Conservation (phyloP, 2,113 vertebrate species). For the Urocitellus parryii region DNA sequence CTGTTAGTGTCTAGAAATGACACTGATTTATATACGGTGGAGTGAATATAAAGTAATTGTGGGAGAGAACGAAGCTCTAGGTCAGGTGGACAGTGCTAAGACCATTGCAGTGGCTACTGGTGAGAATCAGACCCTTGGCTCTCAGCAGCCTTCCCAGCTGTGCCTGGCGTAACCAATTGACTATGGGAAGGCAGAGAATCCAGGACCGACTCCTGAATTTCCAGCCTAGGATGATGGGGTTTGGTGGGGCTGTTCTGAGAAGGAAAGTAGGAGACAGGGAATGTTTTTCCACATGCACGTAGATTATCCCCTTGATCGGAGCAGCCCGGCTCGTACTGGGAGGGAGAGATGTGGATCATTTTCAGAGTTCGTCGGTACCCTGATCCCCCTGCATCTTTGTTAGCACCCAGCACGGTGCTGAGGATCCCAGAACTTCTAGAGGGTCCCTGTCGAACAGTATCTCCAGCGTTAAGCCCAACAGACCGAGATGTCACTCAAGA, state of each 20-base stretch:
- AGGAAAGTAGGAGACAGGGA: not conserved
- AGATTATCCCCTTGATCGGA: not conserved
- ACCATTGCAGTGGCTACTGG: not conserved
- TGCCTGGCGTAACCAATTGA: not conserved
- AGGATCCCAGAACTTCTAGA: not conserved
- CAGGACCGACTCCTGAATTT: not conserved
- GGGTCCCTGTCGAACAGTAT: not conserved
- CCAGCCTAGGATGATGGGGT: not conserved
- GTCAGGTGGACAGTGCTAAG: not conserved
- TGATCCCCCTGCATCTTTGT: not conserved
- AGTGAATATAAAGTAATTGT: not conserved
- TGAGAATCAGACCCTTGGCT: not conserved
- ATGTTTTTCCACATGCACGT: not conserved
- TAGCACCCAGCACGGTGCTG: not conserved
- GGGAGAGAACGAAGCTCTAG: not conserved
- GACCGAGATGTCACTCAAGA: not conserved
- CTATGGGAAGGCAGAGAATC: not conserved
- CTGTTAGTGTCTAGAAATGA: not conserved
- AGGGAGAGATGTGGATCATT: too few relatives aligned
- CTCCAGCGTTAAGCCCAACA: not conserved
- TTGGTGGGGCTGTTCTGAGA: not conserved
- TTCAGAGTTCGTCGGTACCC: not conserved
- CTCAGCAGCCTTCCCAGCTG: not conserved
- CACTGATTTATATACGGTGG: not conserved
- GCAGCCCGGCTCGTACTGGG: not conserved